These are phyloP conservation scores for Lacanobia oleracea DNA, from an alignment of 2,888 invertebrate genomes.

Conservation along the genomic window DNA sequence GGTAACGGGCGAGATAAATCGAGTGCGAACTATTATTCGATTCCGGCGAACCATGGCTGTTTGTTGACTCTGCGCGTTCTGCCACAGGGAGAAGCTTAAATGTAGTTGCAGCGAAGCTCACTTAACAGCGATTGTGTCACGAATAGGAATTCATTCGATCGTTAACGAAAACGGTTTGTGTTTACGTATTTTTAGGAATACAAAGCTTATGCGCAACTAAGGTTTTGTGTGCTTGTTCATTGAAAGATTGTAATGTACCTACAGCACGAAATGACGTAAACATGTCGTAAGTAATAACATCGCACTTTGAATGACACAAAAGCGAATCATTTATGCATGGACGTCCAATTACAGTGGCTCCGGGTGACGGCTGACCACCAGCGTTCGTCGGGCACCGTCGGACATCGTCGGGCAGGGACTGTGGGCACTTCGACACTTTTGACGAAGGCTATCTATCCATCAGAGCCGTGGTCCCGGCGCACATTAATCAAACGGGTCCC, in stretches of 20 bases:
- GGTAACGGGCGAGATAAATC: conserved; percentile 60
- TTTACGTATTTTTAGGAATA: conserved; percentile 12
- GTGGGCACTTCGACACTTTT: conserved; percentile 64
- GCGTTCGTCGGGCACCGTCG: not conserved
- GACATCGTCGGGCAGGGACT: conserved; percentile 30
- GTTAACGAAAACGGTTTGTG: conserved; percentile 32
- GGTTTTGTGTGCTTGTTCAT: not conserved
- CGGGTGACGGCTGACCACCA: conserved; percentile 16
- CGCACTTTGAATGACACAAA: conserved; percentile 27
- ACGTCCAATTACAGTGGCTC: conserved; percentile 48
- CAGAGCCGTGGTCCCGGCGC: conserved; percentile 49
- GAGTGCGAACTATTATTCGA: conserved; percentile 61
- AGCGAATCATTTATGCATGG: conserved; percentile 50
- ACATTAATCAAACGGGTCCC: conserved; percentile 73
- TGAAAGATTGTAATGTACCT: not conserved
- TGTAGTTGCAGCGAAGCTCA: conserved; percentile 54
- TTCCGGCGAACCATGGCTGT: conserved; percentile 41
- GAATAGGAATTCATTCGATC: conserved; percentile 37
- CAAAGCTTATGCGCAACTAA: not conserved
- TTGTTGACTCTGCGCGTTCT: conserved; percentile 55
- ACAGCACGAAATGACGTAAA: not conserved
- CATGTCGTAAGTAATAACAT: conserved; percentile 12
- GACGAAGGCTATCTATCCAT: conserved; percentile 71
- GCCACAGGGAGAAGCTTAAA: conserved; percentile 49
- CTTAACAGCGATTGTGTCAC: conserved; percentile 44